Evolutionary conservation across 2,113 vertebrate genomes (phyloP).

Genomic region (Mus spicilegus): DNA sequence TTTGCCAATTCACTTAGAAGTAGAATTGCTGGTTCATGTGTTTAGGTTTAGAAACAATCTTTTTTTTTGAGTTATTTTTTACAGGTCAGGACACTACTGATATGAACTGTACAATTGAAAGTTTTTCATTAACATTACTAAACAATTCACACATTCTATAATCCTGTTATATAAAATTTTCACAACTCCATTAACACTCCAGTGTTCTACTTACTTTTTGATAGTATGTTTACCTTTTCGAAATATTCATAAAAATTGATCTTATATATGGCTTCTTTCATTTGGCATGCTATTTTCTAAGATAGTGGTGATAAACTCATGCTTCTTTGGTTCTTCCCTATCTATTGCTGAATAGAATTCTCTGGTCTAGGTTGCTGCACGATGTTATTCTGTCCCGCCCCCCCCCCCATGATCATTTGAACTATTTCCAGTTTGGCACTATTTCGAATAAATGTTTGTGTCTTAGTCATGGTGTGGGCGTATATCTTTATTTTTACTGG

Average conservation of each 20-base stretch:
- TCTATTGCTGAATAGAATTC: neutral
- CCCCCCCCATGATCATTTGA: neutral
- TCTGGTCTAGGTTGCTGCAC: neutral
- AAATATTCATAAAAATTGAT: neutral
- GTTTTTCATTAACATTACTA: neutral
- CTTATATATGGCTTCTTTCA: neutral
- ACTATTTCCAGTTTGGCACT: neutral
- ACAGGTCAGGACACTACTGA: neutral
- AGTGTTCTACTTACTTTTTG: neutral
- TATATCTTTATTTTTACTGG: neutral
- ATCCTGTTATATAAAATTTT: neutral
- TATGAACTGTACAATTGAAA: neutral
- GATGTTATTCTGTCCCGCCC: neutral
- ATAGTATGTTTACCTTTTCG: neutral
- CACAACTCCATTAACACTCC: neutral
- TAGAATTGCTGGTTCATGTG: neutral
- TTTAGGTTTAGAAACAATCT: neutral
- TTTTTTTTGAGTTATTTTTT: neutral
- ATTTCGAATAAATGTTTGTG: neutral
- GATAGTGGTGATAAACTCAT: neutral
- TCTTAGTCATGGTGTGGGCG: neutral
- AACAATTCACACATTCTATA: neutral
- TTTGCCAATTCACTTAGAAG: neutral
- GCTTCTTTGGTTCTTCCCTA: neutral
- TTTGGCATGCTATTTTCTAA: neutral